These are phyloP conservation scores for Marronus borbonicus DNA, from an alignment of 2,888 invertebrate species.

Conservation along the genomic window DNA sequence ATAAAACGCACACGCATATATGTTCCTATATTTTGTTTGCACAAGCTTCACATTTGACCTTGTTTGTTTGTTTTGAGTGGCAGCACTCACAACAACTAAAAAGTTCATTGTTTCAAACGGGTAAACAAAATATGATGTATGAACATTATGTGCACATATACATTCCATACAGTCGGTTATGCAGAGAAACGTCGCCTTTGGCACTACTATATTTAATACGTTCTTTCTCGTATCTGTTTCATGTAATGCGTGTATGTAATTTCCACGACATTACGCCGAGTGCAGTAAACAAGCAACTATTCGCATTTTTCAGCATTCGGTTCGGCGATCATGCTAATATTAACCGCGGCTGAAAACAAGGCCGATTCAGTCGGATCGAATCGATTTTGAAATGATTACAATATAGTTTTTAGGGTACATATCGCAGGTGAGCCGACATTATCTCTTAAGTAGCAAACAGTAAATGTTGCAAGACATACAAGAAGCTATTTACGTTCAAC, in stretches of 20 bases:
- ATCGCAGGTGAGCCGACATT: no score
- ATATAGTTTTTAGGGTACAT: no score
- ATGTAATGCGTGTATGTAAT: background rate
- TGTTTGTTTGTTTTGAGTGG: conserved; percentile 41
- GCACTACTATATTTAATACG: background rate
- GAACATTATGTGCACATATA: no score
- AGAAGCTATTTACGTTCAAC: no score
- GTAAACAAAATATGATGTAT: conserved; percentile 16
- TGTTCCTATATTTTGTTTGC: conserved; percentile 19
- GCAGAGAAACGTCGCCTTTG: background rate
- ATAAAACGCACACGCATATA: conserved; percentile 1
- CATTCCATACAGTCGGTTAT: no score
- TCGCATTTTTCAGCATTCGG: background rate
- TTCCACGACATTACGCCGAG: background rate
- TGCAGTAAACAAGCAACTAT: conserved; percentile 7
- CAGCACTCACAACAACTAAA: conserved; percentile 15
- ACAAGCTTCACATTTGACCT: conserved; percentile 49
- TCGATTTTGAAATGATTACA: no score
- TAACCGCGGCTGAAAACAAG: background rate
- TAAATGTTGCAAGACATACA: no score
- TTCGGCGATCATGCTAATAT: background rate
- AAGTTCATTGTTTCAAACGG: conserved; percentile 35
- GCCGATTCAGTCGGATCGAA: background rate
- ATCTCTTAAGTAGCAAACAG: no score
- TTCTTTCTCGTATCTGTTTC: background rate